phyloP scores from a whole-genome alignment of 2,888 invertebrate genomes.

The Hypselothyrea guttata region DNA sequence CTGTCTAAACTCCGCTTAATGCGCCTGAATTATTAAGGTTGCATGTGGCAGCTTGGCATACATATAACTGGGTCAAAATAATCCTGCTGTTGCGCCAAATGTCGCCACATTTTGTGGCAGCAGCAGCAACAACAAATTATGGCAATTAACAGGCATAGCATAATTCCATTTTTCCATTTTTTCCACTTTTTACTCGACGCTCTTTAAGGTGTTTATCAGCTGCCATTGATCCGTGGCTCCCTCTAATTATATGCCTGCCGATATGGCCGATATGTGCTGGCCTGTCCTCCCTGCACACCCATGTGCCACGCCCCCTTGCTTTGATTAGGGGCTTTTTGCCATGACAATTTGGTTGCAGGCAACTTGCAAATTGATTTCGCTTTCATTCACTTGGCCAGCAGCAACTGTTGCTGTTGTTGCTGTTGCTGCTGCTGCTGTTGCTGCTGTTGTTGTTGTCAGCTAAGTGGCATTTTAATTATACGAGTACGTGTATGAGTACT shows the following conservation, averaged over 20 bases:
- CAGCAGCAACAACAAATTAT: conserved; percentile 41
- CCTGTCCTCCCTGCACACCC: conserved; percentile 29
- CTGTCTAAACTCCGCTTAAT: conserved; percentile 44
- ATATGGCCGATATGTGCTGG: conserved; percentile 44
- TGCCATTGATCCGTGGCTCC: conserved; percentile 2
- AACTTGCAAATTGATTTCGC: conserved; percentile 58
- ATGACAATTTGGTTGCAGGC: conserved; percentile 62
- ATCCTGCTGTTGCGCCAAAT: conserved; percentile 48
- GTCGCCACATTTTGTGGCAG: conserved; percentile 54
- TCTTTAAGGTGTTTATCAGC: conserved; percentile 62
- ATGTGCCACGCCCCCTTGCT: neutral
- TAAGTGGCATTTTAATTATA: conserved; percentile 63
- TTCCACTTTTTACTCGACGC: too few relatives aligned
- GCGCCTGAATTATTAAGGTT: conserved; percentile 68
- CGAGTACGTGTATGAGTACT: conserved; percentile 22
- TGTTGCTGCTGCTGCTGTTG: too few relatives aligned
- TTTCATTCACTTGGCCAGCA: conserved; percentile 24
- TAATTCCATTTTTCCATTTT: conserved; percentile 7
- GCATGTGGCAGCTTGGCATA: conserved; percentile 42
- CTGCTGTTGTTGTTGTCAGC: conserved; percentile 23
- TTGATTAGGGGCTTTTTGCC: conserved; percentile 44
- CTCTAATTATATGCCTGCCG: conserved; percentile 44
- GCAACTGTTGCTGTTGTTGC: neutral
- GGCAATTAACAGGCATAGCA: conserved; percentile 53
- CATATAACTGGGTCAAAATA: conserved; percentile 60